Conservation (phyloP, 1,140 invertebrate genomes). For the Diachasma alloeum region DNA sequence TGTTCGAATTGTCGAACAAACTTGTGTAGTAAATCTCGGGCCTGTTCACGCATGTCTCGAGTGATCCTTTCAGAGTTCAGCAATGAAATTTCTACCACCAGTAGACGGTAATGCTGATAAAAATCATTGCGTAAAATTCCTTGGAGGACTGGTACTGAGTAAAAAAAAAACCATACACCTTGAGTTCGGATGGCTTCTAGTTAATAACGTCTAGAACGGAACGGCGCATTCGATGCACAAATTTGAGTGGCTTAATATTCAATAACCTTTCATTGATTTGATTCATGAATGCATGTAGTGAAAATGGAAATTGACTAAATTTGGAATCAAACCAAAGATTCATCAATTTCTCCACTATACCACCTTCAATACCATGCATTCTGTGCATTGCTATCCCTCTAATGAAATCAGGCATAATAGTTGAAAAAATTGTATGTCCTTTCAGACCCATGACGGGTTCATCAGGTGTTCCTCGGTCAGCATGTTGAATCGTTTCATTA, state of each 20-base stretch:
- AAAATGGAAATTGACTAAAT: neutral
- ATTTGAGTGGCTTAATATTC: neutral
- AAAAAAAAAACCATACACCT: neutral
- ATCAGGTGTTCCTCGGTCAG: neutral
- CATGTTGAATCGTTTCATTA: neutral
- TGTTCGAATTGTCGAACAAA: slow-evolving; percentile 35
- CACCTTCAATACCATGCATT: slow-evolving; percentile 14
- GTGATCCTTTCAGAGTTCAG: neutral
- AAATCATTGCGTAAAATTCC: neutral
- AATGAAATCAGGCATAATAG: neutral
- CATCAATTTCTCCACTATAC: slow-evolving; percentile 5
- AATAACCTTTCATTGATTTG: neutral
- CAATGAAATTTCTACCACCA: neutral
- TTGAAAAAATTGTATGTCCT: neutral
- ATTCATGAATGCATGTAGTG: neutral
- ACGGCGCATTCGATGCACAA: neutral
- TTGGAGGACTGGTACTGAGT: neutral
- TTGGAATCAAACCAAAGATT: neutral
- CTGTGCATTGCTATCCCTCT: neutral
- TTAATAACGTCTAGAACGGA: neutral
- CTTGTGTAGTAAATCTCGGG: slow-evolving; percentile 23
- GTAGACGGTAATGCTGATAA: neutral
- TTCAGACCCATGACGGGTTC: neutral
- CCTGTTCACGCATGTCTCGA: neutral
- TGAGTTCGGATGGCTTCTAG: neutral